Base-by-base conservation (phyloP, 2,113 vertebrate genomes). In the Anhinga rufa region DNA sequence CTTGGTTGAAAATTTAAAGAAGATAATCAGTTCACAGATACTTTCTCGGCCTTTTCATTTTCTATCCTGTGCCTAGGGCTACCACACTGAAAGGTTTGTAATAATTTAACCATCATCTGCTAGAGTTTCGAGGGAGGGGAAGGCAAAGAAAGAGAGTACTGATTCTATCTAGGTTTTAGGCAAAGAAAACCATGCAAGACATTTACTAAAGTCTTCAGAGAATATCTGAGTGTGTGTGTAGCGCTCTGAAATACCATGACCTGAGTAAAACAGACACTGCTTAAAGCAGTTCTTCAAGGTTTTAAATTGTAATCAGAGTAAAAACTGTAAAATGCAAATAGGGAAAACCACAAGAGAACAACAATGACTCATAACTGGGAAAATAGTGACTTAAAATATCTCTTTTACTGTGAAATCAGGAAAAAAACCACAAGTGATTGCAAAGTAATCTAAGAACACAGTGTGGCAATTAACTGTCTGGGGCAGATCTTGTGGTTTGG, bases 1-100 rank as follows among this genome's bases (percentile, higher is more conserved):
- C 81, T 92, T 66, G 36, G 71, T 55, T 86, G 66, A 95, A 95
- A 97, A 94, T 90, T 93, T 91, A 85, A 94, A 87, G 77, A 93
- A 87, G 77, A 72, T 70, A 87, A 92, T 80, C 86, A 82, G 69
- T 89, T 94, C 86, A 36, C 32, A 89, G 77, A 69, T 36, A 76
- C 62, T 68, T 92, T 70, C 49, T 89, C 8, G 0, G 83, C 48
- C 57, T 93, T 92, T 94, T 93, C 48, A 83, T 95, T 94, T 91
- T 83, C 71, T 66, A 40, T 46, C 84, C 52, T 52, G 7, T 70
- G 92, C 94, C 95, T 77, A 88, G 70, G 70, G 92, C 91, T 88
- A 80, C 42, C 82, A 78, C 38, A n/a, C 20, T 29, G 75, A 72
- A 95, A 95, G 29, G 65, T 85, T 58, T 97, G 54, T 71, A 92